Base-by-base conservation (phyloP, 2,888 invertebrate genomes). In the Drosophila subsilvestris region DNA sequence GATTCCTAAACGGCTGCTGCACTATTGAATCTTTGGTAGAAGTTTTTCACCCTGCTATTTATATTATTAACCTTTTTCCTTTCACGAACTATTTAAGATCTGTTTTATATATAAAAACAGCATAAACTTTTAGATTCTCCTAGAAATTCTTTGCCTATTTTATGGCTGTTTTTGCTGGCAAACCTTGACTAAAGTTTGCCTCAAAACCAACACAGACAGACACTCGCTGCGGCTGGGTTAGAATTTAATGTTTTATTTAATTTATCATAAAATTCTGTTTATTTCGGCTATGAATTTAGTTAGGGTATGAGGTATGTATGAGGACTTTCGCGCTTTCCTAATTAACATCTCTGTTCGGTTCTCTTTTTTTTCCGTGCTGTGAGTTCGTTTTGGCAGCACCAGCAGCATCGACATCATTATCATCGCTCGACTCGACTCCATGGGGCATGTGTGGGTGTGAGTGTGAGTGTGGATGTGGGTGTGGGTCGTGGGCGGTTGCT, bases 351-450 rank as follows among this genome's bases (percentile, higher is more conserved):
- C 67, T 10, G 29, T 20, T 18, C 20, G 20, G 50, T 29, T 47
- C 7, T 32, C 32, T 14, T 58, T 43, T 50, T 68, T 70, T 59
- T 50, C 49, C 44, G 14, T 2, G 37, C 37, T 37, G 58, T 57
- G 67, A 37, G 58, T 69, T 44, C 68, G 43, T 69, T 69, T 67
- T 50, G 68, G 48, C 66, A 53, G 17, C 37, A 37, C n/a, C 32
- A 67, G 10, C 53, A n/a, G 17, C 32, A 68, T 68, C 66, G 66
- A 66, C 66, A 66, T 66, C 66, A 66, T 66, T 66, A 66, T 66
- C 63, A 43, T 29, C 48, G 63, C 63, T 25, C 56, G 37, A 14
- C 57, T 50, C 50, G 63, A 59, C 61, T 66, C 62, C 72, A 59
- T 75, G 78, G 54, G 45, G 54, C 69, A 37, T 54, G 42, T 57